phyloP scores from a whole-genome alignment of 1,140 invertebrate genomes.

The Drosophila nigrodunni region DNA sequence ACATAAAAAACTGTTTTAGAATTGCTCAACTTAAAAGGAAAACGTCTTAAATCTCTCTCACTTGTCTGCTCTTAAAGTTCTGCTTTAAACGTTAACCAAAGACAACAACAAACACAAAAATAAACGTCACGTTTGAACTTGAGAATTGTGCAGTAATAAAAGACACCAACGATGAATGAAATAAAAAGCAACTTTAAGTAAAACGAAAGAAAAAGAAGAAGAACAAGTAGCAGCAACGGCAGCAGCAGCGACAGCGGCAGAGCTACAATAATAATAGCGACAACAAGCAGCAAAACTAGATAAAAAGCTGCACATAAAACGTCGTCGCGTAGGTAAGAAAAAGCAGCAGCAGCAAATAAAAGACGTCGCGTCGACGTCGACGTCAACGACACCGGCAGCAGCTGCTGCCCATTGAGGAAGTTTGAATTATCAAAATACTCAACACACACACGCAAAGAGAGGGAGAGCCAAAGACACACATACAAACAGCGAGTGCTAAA shows the following conservation, averaged over 20 bases:
- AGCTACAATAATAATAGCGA: background rate
- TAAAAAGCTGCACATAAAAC: conserved; percentile 42
- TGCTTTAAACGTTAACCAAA: background rate
- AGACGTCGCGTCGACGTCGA: conserved; percentile 20
- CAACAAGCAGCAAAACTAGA: conserved; percentile 12
- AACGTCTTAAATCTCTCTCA: background rate
- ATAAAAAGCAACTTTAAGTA: conserved; percentile 45
- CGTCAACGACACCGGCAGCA: background rate
- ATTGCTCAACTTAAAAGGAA: background rate
- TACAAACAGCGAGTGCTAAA: conserved; percentile 29
- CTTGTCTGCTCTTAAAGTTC: conserved; percentile 3
- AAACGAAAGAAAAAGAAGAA: conserved; percentile 1
- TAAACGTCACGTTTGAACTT: conserved; percentile 45
- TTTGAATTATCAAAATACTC: conserved; percentile 74
- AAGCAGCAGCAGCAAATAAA: conserved; percentile 38
- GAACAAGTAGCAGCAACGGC: background rate
- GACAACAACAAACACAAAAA: conserved; percentile 9
- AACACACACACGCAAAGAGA: conserved; percentile 43
- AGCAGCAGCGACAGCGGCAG: conserved; percentile 3
- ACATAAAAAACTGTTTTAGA: background rate
- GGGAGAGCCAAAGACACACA: background rate
- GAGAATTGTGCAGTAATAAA: conserved; percentile 32
- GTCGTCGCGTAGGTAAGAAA: conserved; percentile 42
- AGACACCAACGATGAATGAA: conserved; percentile 38
- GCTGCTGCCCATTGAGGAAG: conserved; percentile 59